These are phyloP conservation scores for Nothura maculosa DNA, from an alignment of 2,797 vertebrate species.

Conservation along the genomic window DNA sequence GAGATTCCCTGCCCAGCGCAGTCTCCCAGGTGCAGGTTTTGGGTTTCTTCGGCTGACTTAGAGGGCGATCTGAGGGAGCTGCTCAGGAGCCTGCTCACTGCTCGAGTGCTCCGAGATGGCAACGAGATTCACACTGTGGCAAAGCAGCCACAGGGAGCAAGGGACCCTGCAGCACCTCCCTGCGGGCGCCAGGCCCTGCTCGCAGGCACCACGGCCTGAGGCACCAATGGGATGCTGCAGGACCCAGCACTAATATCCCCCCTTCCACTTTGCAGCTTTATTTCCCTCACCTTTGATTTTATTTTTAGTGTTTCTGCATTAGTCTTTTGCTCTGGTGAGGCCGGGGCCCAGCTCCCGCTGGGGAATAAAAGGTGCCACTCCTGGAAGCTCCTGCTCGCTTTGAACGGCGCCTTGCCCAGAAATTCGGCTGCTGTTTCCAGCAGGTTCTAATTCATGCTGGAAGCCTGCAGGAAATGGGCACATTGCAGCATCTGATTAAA, in stretches of 20 bases:
- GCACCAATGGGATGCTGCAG: not conserved
- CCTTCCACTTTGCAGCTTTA: conserved; percentile 5
- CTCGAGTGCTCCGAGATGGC: not conserved
- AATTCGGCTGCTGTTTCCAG: conserved; percentile 57
- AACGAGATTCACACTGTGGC: conserved; percentile 10
- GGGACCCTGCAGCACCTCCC: not conserved
- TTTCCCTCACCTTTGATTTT: conserved; percentile 49
- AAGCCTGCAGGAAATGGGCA: conserved; percentile 58
- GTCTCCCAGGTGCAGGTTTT: not conserved
- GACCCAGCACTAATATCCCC: not conserved
- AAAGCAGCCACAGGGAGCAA: not conserved
- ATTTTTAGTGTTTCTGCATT: not conserved
- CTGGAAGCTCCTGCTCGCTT: conserved; percentile 37
- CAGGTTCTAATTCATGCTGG: conserved; percentile 44
- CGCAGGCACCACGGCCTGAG: not conserved
- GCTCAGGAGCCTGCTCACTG: not conserved
- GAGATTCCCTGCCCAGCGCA: not conserved
- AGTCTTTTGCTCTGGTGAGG: not conserved
- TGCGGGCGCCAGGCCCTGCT: not conserved
- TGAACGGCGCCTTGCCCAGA: not conserved
- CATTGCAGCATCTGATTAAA: conserved; percentile 61
- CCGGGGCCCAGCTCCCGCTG: not conserved
- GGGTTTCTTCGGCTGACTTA: not conserved
- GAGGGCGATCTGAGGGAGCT: conserved; percentile 15
- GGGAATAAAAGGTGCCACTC: conserved; percentile 15